Evolutionary conservation across 2,888 invertebrate genomes (phyloP).

Genomic region (Pseudeuparius sepicola): DNA sequence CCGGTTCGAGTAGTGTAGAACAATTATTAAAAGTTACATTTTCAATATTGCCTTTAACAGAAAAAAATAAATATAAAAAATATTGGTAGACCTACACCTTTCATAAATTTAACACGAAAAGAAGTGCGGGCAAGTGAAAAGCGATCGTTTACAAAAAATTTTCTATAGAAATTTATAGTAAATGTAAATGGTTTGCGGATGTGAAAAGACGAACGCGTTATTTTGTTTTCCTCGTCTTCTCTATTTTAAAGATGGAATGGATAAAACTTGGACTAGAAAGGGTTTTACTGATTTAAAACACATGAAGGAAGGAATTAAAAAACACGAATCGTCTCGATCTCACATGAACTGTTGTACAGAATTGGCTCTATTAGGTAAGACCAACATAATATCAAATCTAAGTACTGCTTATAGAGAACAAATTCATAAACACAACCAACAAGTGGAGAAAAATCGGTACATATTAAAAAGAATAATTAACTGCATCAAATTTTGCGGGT

Average conservation of each 20-base stretch:
- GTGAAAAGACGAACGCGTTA: too few relatives aligned
- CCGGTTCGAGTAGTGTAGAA: too few relatives aligned
- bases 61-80: too few relatives aligned
- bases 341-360: neutral
- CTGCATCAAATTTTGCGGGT: constrained; percentile 17
- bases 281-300: constrained; percentile 3
- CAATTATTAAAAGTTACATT: too few relatives aligned
- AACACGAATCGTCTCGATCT: neutral
- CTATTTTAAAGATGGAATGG: constrained; percentile 4
- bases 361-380: neutral
- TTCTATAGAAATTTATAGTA: too few relatives aligned
- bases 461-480: constrained; percentile 14
- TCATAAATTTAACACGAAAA: too few relatives aligned
- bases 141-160: too few relatives aligned
- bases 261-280: neutral
- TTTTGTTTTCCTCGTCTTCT: constrained; percentile 5
- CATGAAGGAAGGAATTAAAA: neutral
- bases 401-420: constrained; percentile 6
- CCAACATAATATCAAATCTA: neutral
- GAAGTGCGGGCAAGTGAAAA: too few relatives aligned
- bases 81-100: too few relatives aligned
- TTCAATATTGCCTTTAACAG: too few relatives aligned
- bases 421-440: constrained; percentile 8
- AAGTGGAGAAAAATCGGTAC: constrained; percentile 12
- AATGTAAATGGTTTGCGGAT: too few relatives aligned